Evolutionary conservation across 2,113 vertebrate genomes (phyloP), one percentile per base, ranked within the genome.

Genomic region (Entelurus aequoreus): DNA sequence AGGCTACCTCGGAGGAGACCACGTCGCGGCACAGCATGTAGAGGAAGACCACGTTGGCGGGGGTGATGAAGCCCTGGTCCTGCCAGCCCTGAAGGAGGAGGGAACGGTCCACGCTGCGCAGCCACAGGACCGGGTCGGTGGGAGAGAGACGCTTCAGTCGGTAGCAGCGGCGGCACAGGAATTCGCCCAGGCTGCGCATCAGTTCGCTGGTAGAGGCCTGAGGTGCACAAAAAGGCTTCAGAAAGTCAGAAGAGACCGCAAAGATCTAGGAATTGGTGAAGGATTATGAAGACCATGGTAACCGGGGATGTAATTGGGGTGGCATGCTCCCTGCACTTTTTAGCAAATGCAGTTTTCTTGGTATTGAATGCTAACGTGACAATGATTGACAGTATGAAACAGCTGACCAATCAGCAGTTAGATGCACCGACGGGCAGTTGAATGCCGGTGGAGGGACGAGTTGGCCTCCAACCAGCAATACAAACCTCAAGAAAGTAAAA

Each of bases 11-110:
- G 0, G 85, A 64, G 0, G 89, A 88, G 48, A 91, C 85, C 71
- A 91, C 88, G 0, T 90, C 86, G 0, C 90, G 87, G 67, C 90
- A 91, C 69, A 90, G 81, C 88, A 90, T 89, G 78, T 91, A 91
- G 76, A 91, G 89, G 80, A 91, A 91, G 87, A 91, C 90, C 63
- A 90, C 87, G 4, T 90, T 91, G 55, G 89, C 88, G 0, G 88
- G 90, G 0, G 89, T 90, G 79, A 91, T 91, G 76, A 90, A 91
- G 74, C 88, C 85, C 72, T 91, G 89, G 21, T 91, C 89, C 83
- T 91, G 89, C 90, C 90, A 91, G 66, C 90, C 90, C 79, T 90
- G 88, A 3, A 89, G 82, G 16, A 88, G 84, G 5, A 91, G 87
- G 7, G 89, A 89, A 15, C 87, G 86, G 75, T 91, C 90, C 36